These are phyloP conservation scores for Meriones unguiculatus DNA, from an alignment of 2,113 vertebrate genomes.

Conservation along the genomic window DNA sequence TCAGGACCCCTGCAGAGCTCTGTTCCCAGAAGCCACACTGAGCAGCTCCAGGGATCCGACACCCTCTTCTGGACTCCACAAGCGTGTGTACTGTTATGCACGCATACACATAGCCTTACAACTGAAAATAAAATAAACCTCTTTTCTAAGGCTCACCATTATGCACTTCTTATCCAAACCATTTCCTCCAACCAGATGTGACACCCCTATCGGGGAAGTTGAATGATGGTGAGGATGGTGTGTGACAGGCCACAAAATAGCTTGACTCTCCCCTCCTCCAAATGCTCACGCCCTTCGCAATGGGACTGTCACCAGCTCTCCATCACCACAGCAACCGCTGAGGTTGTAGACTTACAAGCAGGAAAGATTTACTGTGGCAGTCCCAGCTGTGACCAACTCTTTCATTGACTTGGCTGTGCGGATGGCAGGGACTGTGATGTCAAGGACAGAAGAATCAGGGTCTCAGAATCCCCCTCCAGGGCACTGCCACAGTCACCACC, in stretches of 20 bases:
- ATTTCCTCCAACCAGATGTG: neutral
- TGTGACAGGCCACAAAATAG: neutral
- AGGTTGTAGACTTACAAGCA: neutral
- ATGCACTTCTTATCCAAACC: neutral
- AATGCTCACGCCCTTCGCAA: neutral
- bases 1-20: neutral
- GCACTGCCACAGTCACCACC: too few species aligned
- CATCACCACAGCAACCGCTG: neutral
- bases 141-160: neutral
- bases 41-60: too few species aligned
- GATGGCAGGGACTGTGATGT: neutral
- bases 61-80: neutral
- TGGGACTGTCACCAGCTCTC: neutral
- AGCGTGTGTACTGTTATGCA: neutral
- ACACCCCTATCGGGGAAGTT: too few species aligned
- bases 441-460: neutral
- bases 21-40: neutral
- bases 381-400: too few species aligned
- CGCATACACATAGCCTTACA: neutral
- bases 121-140: neutral
- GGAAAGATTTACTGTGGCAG: neutral
- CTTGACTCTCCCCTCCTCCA: neutral
- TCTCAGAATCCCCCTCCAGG: neutral
- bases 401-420: neutral
- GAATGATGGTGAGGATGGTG: neutral